Base-by-base conservation (phyloP, 30 jellyfish, hydroid and myxozoan species). In the Aurelia sp. region DNA sequence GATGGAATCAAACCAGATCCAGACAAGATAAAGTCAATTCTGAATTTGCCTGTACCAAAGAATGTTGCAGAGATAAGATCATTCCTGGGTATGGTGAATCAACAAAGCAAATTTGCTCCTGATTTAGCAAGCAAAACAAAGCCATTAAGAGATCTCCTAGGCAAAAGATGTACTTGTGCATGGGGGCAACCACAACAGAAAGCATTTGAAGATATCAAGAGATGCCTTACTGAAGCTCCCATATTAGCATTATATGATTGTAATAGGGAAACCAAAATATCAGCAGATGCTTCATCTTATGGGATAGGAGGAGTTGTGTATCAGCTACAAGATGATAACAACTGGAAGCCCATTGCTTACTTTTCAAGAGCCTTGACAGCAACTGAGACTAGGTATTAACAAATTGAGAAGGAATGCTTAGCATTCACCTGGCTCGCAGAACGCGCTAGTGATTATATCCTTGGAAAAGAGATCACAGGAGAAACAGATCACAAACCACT, bases 371-470 rank as follows among this genome's bases (percentile, higher is more conserved):
- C 81, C 13, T 27, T 87, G 73, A 57, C 92, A 9, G n/a, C 20
- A 13, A 60, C 88, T 12, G 96, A 87, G 80, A 35, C 76, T 55
- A 58, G 73, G 19, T 78, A 87, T 66, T 63, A 73, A 27, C 92
- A 77, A 55, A 87, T 87, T 31, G 92, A 87, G 80, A 87, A 87
- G 67, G 96, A 87, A 73, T 78, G 95, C 61, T 66, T 85, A 27
- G 95, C 93, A 15, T 78, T 78, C 55, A 78, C 89, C 35, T 78
- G 89, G 89, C 57, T 78, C 13, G 70, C 71, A 33, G 89, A 78
- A 78, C 79, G 81, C n/a, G 59, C 80, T 4, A 78, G 89, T 78
- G 89, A 78, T 66, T 78, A 78, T 30, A 78, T 78, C 53, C 89
- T 78, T 61, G 82, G 89, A 17, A 78, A 78, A 66, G 73, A 40